Conservation (phyloP, 2,888 invertebrate genomes). For the Heliothis peltigera region DNA sequence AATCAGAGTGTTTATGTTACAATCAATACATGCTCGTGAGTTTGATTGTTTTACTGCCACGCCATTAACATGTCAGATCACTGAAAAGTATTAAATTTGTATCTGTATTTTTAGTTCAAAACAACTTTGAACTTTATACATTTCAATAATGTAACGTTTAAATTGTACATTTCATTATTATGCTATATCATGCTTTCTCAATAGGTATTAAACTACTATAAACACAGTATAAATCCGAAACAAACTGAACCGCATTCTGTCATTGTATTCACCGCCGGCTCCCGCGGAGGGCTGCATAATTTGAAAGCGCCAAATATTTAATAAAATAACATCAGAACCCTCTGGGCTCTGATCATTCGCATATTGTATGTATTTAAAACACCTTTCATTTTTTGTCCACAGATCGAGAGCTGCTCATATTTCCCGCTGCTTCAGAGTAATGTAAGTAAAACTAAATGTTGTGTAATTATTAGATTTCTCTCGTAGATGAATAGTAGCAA, state of each 20-base stretch:
- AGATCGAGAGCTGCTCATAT: constrained; percentile 45
- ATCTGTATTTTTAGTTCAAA: constrained; percentile 17
- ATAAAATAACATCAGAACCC: constrained; percentile 49
- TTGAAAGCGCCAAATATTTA: constrained; percentile 55
- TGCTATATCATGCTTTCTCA: constrained; percentile 31
- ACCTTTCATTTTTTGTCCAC: constrained; percentile 46
- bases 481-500: constrained; percentile 5
- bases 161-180: too few species aligned
- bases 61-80: constrained; percentile 48
- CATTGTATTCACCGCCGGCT: constrained; percentile 36
- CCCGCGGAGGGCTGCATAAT: constrained; percentile 45
- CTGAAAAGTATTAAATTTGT: constrained; percentile 14
- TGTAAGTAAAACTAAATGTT: constrained; percentile 49
- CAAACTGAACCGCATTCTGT: constrained; percentile 45
- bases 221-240: constrained; percentile 36
- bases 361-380: constrained; percentile 28
- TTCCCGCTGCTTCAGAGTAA: constrained; percentile 33
- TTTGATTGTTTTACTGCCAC: constrained; percentile 36
- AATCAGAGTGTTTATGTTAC: constrained; percentile 45
- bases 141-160: constrained; percentile 34
- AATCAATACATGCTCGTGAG: constrained; percentile 34
- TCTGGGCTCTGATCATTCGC: constrained; percentile 16
- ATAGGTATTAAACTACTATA: constrained; percentile 41
- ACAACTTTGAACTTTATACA: constrained; percentile 19
- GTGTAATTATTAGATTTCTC: constrained; percentile 11